Percentiles rank a stretch among this genome's conserved stretches.
These are phyloP conservation scores for Rhagophthalmus giganteus DNA, from an alignment of 2,888 invertebrate genomes.

Conservation along the genomic window DNA sequence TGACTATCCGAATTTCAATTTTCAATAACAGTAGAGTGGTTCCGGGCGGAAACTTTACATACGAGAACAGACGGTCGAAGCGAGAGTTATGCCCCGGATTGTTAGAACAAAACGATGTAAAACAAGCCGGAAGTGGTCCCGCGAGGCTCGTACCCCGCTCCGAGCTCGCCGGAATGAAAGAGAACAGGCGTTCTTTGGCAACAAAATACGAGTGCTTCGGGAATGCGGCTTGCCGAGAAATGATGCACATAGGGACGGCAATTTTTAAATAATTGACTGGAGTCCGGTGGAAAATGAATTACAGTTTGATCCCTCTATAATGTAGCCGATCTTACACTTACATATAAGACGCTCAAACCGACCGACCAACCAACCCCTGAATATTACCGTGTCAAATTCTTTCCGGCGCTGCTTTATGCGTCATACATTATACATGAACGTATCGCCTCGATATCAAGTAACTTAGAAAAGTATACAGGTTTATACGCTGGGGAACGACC, in stretches of 20 bases:
- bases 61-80: slow-evolving; percentile 32
- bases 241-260: slow-evolving; percentile 57
- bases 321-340: slow-evolving; percentile 48
- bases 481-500: slow-evolving; percentile 18
- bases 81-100: slow-evolving; percentile 55
- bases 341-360: slow-evolving; percentile 46
- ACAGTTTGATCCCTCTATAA: slow-evolving; percentile 48
- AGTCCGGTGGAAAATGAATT: slow-evolving; percentile 60
- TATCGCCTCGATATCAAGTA: slow-evolving; percentile 24
- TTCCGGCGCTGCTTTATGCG: slow-evolving; percentile 44
- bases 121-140: slow-evolving; percentile 57
- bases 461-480: slow-evolving; percentile 23
- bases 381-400: slow-evolving; percentile 49
- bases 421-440: slow-evolving; percentile 42
- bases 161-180: slow-evolving; percentile 33
- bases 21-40: slow-evolving; percentile 54
- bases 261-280: slow-evolving; percentile 61
- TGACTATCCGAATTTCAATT: slow-evolving; percentile 55
- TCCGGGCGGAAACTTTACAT: slow-evolving; percentile 43
- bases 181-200: slow-evolving; percentile 46
- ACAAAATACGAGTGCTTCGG: slow-evolving; percentile 56
- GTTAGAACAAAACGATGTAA: slow-evolving; percentile 60
- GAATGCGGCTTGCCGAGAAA: slow-evolving; percentile 52
- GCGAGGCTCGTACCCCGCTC: slow-evolving; percentile 46
- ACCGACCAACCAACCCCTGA: slow-evolving; percentile 39